Evolutionary conservation across 2,113 vertebrate species (phyloP).

Genomic region (Syrrhaptes paradoxus): DNA sequence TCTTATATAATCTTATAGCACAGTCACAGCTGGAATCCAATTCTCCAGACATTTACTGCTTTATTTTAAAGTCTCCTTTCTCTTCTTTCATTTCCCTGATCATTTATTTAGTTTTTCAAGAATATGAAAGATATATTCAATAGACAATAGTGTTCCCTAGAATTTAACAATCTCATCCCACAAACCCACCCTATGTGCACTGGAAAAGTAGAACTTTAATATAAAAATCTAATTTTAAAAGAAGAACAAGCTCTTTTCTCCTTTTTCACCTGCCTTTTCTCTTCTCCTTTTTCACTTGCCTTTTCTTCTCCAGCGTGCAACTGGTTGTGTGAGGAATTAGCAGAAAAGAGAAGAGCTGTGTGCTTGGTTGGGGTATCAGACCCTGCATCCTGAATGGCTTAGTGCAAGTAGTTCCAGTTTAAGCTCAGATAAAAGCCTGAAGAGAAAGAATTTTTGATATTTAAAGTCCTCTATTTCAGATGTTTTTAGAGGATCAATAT

Average conservation of each 20-base stretch:
- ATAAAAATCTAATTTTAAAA: not conserved
- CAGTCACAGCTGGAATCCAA: not conserved
- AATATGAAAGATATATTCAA: not conserved
- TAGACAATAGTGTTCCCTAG: not conserved
- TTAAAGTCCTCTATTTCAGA: not conserved
- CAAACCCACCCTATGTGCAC: not conserved
- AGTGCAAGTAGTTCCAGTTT: not conserved
- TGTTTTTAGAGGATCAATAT: not conserved
- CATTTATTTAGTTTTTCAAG: not conserved
- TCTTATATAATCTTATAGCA: not conserved
- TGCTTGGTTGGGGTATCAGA: not conserved
- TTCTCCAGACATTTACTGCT: not conserved
- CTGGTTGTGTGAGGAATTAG: not conserved
- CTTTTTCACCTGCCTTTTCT: not conserved
- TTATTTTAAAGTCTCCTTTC: not conserved
- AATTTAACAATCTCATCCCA: not conserved
- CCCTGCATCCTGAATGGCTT: not conserved
- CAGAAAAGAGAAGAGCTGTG: not conserved
- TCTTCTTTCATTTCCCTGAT: not conserved
- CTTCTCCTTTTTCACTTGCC: accelerated
- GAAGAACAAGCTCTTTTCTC: not conserved
- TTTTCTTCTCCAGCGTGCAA: not conserved
- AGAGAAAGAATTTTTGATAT: not conserved
- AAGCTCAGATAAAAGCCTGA: not conserved
- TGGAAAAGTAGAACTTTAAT: not conserved